A percentile compares a stretch with the other conserved stretches of the same genome.
phyloP scores from a whole-genome alignment of 1,140 invertebrate genomes.

The Listronotus bonariensis region DNA sequence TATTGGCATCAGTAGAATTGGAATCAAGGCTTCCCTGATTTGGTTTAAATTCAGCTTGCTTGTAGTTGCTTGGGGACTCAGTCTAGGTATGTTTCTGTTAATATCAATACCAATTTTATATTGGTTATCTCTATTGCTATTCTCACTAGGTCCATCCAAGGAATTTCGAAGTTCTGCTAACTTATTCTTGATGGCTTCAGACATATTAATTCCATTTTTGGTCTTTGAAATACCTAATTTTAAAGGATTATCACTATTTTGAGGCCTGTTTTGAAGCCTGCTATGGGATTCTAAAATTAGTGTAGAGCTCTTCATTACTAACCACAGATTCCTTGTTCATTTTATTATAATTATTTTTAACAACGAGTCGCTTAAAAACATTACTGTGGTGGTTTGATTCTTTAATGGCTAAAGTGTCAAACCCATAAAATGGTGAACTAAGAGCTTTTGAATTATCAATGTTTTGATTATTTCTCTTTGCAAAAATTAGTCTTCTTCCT shows the following conservation, averaged over 20 bases:
- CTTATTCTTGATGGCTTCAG: not conserved
- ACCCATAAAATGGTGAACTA: conserved; percentile 4
- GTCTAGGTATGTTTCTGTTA: conserved; percentile 8
- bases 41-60: too few relatives aligned
- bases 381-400: not conserved
- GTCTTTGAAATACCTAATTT: too few relatives aligned
- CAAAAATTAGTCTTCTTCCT: not conserved
- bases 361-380: not conserved
- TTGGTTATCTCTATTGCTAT: not conserved
- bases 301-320: too few relatives aligned
- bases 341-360: too few relatives aligned
- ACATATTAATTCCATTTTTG: too few relatives aligned
- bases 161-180: not conserved
- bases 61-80: not conserved
- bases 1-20: too few relatives aligned
- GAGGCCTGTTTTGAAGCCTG: too few relatives aligned
- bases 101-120: conserved; percentile 6
- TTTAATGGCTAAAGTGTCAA: not conserved
- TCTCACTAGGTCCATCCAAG: not conserved
- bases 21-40: too few relatives aligned
- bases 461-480: too few relatives aligned
- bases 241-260: too few relatives aligned
- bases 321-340: too few relatives aligned
- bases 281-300: too few relatives aligned
- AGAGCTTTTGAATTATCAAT: not conserved